Base-by-base conservation (phyloP, 2,113 vertebrate genomes). In the Centropristis striata region DNA sequence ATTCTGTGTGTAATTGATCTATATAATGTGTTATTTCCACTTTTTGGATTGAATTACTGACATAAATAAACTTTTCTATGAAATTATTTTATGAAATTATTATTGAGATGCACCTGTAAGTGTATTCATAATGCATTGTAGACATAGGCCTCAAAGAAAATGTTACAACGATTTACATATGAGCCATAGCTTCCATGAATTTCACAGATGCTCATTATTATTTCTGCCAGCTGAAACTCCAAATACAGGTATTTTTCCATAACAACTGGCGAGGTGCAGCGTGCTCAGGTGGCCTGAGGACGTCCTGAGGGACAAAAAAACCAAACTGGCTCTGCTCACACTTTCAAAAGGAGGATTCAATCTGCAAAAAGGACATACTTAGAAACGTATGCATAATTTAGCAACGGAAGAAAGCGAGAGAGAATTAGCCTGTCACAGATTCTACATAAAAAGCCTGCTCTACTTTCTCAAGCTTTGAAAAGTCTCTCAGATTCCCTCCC, bases 341-440 rank as follows among this genome's bases (percentile, higher is more conserved):
- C 16, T 49, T 70, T 70, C 0, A 72, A 80, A 60, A 61, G 10
- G 20, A 74, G 76, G 36, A 75, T 53, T 50, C 55, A 69, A 20
- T 78, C 71, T 68, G 20, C 58, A 70, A 80, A 60, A 46, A 50
- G 41, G 66, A 63, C 73, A 64, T 5, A 75, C 60, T 87, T 75
- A 61, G 76, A 87, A 83, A 71, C 74, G 4, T 4, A 55, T 88
- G 75, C 70, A 90, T 86, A 83, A 91, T 86, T 88, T 37, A 90
- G 67, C 41, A 8, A 69, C 0, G 27, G 54, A 60, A 66, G 46
- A 83, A 39, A 66, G 11, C 20, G 18, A 20, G 7, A 27, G 23
- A 64, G 60, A 85, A 81, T 63, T 44, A 54, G 80, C 67, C 46
- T 50, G 71, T 57, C 64, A 81, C 72, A 71, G 75, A 83, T 85